Base-by-base conservation (phyloP, 2,888 invertebrate species). In the Xanthorhoe spadicearia region DNA sequence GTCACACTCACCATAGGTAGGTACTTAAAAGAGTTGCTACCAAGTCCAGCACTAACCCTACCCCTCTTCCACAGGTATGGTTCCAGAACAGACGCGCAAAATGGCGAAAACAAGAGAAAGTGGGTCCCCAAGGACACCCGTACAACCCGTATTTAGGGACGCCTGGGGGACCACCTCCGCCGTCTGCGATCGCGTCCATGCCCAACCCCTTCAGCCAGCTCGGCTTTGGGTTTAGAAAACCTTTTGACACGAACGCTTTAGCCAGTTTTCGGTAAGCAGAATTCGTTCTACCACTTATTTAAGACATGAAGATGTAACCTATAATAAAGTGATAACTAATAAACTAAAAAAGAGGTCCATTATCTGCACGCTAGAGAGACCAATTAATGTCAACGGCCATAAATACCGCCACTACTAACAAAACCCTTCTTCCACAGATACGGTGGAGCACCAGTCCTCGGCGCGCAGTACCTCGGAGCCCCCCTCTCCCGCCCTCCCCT, bases 21-120 rank as follows among this genome's bases (percentile, higher is more conserved):
- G n/a, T n/a, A n/a, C n/a, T n/a, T n/a, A n/a, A n/a, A n/a, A n/a
- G n/a, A n/a, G n/a, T n/a, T n/a, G n/a, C n/a, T n/a, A n/a, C n/a
- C n/a, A n/a, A 28, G 28, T 4, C 6, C 5, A 32, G 32, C 13
- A 43, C 38, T 48, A 15, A 48, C 15, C 2, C 13, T 46, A 46
- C 8, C 15, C 17, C 15, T 84, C 77, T 85, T 79, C 94, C 94
- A 0, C 95, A 98, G 98, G 98, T 98, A 5, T 98, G 98, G 98
- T 98, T 98, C 88, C 98, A 98, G 93, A 98, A 98, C 87, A 95
- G 98, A 0, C 94, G 98, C 49, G 98, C 98, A 54, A 98, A 98
- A 90, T 98, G 98, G 98, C 94, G 98, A 49, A 98, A 98, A 83
- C 97, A 97, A 83, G 98, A 98, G 89, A 98, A 97, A 89, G 98